Conservation (phyloP, 2,888 invertebrate species). For the Chrysolina haemoptera region DNA sequence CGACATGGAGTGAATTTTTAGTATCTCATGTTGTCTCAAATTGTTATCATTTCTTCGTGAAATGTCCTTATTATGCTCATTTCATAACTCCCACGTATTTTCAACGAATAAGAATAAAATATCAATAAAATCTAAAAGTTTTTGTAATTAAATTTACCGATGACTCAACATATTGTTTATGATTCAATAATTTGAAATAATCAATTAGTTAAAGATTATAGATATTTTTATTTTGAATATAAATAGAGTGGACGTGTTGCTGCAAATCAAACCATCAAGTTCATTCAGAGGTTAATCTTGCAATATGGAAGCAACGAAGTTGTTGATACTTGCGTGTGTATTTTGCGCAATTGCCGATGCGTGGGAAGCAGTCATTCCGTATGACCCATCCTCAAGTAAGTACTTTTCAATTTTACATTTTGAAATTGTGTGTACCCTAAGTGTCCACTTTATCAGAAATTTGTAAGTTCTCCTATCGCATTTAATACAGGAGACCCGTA, state of each 20-base stretch:
- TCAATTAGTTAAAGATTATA: neutral
- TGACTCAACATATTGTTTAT: neutral
- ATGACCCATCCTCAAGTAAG: neutral
- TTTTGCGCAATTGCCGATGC: neutral
- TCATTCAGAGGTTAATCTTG: neutral
- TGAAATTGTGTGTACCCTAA: too few relatives aligned
- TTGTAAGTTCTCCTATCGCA: too few relatives aligned
- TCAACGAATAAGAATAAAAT: neutral
- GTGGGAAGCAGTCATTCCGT: neutral
- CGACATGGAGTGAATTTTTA: too few relatives aligned
- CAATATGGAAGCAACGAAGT: neutral
- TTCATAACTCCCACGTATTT: neutral
- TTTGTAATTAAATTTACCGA: neutral
- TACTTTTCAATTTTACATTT: neutral
- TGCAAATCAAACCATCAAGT: neutral
- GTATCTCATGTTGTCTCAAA: neutral
- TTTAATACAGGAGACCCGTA: too few relatives aligned
- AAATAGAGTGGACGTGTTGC: neutral
- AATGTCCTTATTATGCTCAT: neutral
- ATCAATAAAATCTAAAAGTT: neutral
- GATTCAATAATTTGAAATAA: conserved; percentile 3
- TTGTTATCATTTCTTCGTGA: neutral
- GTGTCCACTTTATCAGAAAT: too few relatives aligned
- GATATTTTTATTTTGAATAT: neutral
- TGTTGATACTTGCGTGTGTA: neutral